These are phyloP conservation scores for Zoroaster sp. DNA, from an alignment of 53 echinoderm and acorn worm species.

Conservation along the genomic window DNA sequence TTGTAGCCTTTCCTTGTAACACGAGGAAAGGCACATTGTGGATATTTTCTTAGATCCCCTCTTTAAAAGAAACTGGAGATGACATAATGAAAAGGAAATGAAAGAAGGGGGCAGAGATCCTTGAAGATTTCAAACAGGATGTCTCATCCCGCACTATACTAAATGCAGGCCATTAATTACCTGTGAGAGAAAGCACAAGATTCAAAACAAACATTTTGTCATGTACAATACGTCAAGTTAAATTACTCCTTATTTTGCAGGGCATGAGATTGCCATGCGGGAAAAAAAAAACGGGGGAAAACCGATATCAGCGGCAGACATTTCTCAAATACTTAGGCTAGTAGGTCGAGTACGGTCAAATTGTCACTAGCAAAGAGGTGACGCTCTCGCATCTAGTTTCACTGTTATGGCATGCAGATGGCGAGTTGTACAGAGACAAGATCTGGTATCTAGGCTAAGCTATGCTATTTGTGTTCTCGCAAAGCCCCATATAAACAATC, in stretches of 20 bases:
- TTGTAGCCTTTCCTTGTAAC: too few species aligned
- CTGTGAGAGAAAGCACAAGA: too few species aligned
- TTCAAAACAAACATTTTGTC: too few species aligned
- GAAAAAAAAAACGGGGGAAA: background rate
- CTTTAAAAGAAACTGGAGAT: too few species aligned
- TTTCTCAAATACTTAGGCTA: background rate
- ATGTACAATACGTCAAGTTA: too few species aligned
- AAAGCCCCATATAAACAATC: too few species aligned
- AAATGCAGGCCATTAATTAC: too few species aligned
- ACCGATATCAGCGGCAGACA: background rate
- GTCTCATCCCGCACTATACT: background rate
- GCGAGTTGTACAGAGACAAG: background rate
- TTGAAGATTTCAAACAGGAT: background rate
- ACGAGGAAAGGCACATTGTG: too few species aligned
- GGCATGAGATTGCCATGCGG: background rate
- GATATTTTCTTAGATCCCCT: too few species aligned
- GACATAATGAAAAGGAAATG: too few species aligned
- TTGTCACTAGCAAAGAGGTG: background rate
- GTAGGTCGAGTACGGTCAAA: background rate
- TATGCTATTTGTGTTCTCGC: background rate
- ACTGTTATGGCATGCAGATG: constrained; percentile 27
- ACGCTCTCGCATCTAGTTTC: background rate
- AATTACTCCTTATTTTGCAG: background rate
- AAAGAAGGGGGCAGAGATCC: background rate
- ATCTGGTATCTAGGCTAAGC: constrained; percentile 42